phyloP scores from a whole-genome alignment of 2,888 invertebrate species.

The Eudasyphora cyanicolor region DNA sequence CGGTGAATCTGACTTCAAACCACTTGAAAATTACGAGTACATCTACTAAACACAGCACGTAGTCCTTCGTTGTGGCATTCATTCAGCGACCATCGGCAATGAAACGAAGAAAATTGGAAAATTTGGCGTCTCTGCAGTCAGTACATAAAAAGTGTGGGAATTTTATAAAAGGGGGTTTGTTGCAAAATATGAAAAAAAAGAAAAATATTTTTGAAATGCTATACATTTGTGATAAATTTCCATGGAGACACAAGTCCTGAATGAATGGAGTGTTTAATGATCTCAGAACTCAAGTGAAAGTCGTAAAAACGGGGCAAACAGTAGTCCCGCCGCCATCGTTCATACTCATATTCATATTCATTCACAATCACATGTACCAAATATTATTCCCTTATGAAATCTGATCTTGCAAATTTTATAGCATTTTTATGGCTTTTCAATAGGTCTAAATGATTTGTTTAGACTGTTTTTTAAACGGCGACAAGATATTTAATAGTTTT shows the following conservation, averaged over 20 bases:
- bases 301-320: conserved; percentile 50
- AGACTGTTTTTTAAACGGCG: conserved; percentile 63
- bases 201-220: not conserved
- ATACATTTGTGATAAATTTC: not conserved
- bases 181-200: not conserved
- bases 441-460: conserved; percentile 75
- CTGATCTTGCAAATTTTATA: conserved; percentile 70
- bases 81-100: not conserved
- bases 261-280: conserved; percentile 24
- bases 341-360: conserved; percentile 22
- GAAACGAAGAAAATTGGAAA: conserved; percentile 18
- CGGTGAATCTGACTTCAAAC: not conserved
- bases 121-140: conserved; percentile 50
- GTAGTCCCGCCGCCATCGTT: too few relatives aligned
- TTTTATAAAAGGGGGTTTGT: not conserved
- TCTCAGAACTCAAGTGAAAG: conserved; percentile 48
- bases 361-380: not conserved
- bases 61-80: too few relatives aligned
- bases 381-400: conserved; percentile 38
- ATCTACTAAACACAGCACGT: conserved; percentile 21
- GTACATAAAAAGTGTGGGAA: conserved; percentile 55
- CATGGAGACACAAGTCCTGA: not conserved
- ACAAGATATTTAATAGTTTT: conserved; percentile 53
- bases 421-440: conserved; percentile 75
- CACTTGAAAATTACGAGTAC: conserved; percentile 59